Conservation (phyloP, 2,888 invertebrate species). For the Leistus spinibarbis region DNA sequence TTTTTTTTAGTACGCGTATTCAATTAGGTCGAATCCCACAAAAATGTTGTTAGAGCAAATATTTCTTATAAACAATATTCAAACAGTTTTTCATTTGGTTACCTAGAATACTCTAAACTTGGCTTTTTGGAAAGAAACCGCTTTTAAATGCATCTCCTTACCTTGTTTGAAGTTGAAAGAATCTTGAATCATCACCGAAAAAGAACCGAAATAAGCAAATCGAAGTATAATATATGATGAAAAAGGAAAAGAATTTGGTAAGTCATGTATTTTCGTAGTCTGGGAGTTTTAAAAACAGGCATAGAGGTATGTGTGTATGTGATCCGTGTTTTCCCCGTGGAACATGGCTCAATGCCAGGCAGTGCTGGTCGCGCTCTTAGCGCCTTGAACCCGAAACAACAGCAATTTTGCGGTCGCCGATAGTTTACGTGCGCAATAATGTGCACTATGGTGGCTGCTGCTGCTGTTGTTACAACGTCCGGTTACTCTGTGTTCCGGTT, state of each 20-base stretch:
- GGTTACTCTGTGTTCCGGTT: not conserved
- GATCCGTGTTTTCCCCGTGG: not conserved
- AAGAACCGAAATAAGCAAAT: not conserved
- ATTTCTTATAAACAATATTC: too few species aligned
- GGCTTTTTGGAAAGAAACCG: too few species aligned
- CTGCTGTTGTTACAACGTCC: not conserved
- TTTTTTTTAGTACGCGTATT: not conserved
- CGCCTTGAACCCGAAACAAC: constrained; percentile 6
- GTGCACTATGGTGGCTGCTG: not conserved
- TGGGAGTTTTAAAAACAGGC: constrained; percentile 10
- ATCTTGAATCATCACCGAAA: not conserved
- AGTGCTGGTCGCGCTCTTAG: not conserved
- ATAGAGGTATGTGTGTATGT: constrained; percentile 9
- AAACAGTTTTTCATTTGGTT: too few species aligned
- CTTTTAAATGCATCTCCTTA: too few species aligned
- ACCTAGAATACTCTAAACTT: too few species aligned
- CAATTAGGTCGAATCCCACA: not conserved
- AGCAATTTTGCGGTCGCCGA: constrained; percentile 6
- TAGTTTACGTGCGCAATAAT: not conserved
- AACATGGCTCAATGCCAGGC: constrained; percentile 6
- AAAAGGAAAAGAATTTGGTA: not conserved
- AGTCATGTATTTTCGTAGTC: constrained; percentile 3
- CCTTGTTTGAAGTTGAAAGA: too few species aligned
- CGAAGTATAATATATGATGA: not conserved
- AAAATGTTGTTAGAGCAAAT: not conserved